These are phyloP conservation scores for Rallus crepitans DNA, from an alignment of 2,797 vertebrate genomes.

Conservation along the genomic window DNA sequence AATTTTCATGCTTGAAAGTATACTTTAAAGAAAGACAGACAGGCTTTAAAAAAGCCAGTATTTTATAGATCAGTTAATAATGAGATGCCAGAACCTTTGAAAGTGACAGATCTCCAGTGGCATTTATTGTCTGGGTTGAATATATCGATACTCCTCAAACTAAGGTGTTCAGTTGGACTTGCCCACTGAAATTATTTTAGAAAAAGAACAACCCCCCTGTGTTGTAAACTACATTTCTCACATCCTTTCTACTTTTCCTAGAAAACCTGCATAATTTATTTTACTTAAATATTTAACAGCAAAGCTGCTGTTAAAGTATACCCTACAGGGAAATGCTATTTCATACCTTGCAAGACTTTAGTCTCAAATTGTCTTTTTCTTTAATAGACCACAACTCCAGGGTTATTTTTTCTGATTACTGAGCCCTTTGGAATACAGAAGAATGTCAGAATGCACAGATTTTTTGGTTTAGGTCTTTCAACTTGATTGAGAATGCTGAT, in stretches of 20 bases:
- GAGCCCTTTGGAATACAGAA: neutral
- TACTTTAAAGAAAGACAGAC: neutral
- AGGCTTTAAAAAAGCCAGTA: neutral
- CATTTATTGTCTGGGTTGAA: neutral
- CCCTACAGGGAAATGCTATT: neutral
- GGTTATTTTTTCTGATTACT: neutral
- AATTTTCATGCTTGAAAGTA: neutral
- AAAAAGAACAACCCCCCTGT: accelerated
- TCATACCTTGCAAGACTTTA: neutral
- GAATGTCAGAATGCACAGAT: neutral
- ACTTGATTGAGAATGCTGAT: neutral
- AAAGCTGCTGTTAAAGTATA: neutral
- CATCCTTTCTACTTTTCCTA: neutral
- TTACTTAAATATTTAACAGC: neutral
- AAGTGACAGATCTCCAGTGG: neutral
- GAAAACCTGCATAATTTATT: neutral
- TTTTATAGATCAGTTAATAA: neutral
- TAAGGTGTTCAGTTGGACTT: neutral
- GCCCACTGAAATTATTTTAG: neutral
- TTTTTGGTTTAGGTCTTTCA: neutral
- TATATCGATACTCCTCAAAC: neutral
- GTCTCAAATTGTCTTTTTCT: neutral
- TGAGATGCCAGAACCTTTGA: neutral
- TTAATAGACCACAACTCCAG: neutral
- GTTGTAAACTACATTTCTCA: neutral